A percentile compares a stretch with the other conserved stretches of the same genome.
These are phyloP conservation scores for Artibeus jamaicensis DNA, from an alignment of 2,797 vertebrate genomes.

Conservation along the genomic window DNA sequence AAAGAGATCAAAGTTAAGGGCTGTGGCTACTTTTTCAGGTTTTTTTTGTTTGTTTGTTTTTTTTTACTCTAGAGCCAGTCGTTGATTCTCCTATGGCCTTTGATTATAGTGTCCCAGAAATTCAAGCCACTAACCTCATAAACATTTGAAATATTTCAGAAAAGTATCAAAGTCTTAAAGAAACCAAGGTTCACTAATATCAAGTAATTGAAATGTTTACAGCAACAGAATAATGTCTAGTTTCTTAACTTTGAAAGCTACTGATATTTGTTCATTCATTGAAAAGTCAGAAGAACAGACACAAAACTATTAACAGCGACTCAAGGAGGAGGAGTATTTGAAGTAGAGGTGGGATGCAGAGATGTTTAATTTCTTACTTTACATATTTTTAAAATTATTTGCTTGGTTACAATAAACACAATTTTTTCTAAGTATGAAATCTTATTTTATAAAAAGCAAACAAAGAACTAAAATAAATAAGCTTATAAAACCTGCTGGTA, in stretches of 20 bases:
- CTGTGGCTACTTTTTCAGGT: neutral
- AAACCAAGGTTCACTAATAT: neutral
- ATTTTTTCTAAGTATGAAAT: neutral
- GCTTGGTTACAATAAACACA: neutral
- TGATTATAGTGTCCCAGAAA: constrained; percentile 8
- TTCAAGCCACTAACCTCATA: neutral
- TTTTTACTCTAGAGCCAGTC: neutral
- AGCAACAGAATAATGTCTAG: neutral
- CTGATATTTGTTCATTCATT: neutral
- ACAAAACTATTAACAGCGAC: neutral
- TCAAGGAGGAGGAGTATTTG: neutral
- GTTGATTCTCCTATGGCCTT: neutral
- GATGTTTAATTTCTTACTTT: neutral
- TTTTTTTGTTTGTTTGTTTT: neutral
- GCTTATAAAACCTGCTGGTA: neutral
- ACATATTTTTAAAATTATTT: neutral
- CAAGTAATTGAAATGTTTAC: constrained; percentile 29
- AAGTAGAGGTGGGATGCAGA: neutral
- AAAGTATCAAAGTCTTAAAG: constrained; percentile 29
- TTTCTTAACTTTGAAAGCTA: neutral
- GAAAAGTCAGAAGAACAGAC: neutral
- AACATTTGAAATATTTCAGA: constrained; percentile 32
- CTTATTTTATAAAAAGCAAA: neutral
- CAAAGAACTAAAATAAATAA: constrained; percentile 10
- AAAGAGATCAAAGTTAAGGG: neutral